Evolutionary conservation across 2,797 vertebrate species (phyloP), one percentile per base, ranked within the genome.

Genomic region (Kryptopterus vitreolus): DNA sequence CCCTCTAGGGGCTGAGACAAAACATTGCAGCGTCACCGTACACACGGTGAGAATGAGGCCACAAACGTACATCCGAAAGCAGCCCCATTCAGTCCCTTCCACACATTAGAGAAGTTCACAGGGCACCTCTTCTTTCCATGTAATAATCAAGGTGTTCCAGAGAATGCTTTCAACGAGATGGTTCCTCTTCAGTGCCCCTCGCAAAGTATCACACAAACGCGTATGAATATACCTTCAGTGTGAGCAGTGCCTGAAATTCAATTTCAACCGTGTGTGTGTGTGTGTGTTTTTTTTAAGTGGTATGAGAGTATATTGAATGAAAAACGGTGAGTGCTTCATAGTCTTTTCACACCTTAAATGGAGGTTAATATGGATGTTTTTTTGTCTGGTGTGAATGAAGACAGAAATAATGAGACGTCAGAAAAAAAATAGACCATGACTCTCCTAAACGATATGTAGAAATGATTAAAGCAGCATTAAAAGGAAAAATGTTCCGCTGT

Each of bases 61-160:
- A 86, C 78, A 78, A 85, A 76, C 50, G 65, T 76, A 53, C 61
- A 82, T 78, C 77, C 72, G 57, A 46, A 81, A 65, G 76, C 46
- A 69, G 86, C 85, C 86, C 87, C 87, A 90, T 89, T 89, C 87
- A 88, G 73, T 62, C 74, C 53, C 63, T n/a, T 62, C 50, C 75
- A 62, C 55, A 76, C 89, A 89, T 90, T 89, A 89, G 85, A 90
- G 88, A 89, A 90, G 91, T 90, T 90, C 88, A 88, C 87, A 87
- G 86, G 86, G 87, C 72, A 83, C 90, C 86, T 83, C 85, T 86
- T 87, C 90, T 89, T 91, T 89, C 88, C 87, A 88, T 87, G 88
- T 89, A 89, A 90, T 92, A 92, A 92, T 91, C 89, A 89, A 86
- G 86, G 80, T 59, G 89, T 92, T 92, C 89, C 89, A 84, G 85